Evolutionary conservation across 2,113 vertebrate species (phyloP), one percentile per base, ranked within the genome.

Genomic region (Gasterosteus nipponicus): DNA sequence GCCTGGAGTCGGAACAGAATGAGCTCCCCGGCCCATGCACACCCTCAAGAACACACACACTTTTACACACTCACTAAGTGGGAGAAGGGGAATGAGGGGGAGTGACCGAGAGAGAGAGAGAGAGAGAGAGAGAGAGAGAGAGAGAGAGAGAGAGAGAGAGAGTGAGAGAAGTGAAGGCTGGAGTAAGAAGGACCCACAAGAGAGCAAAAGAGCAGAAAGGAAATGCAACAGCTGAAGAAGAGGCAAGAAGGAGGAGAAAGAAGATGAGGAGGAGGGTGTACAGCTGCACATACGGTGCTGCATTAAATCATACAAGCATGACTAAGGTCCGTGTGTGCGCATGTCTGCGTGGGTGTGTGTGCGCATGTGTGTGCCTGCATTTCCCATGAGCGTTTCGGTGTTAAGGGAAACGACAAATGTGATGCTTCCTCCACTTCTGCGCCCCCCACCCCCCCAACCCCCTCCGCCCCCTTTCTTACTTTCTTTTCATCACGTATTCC

Each of bases 1-100:
- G 90, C 86, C 90, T 86, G 85, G 81, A 92, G 87, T 92, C 78
- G 84, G 65, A 90, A 87, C 87, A 87, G 87, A 92, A 88, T 91
- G 91, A 92, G 86, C 84, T 91, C 72, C 58, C 51, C 72, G 51
- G 75, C 89, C 89, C 90, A 87, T 84, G 77, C 88, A 85, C 88
- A 77, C 81, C 22, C 22, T 26, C 22, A 71, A 77, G 62, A 69
- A 58, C 51, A 67, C 70, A 71, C 72, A 39, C 67, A 47, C 78
- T 38, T 38, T 38, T 77, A 85, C 85, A 83, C 79, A 76, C 78
- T 78, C 71, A 11, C 80, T 86, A 84, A 86, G 77, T 77, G 85
- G 60, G 61, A 84, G 76, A 75, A 73, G 53, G 26, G 26, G 26
- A 12, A 46, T 22, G 81, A 75, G 75, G 51, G 14, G 7, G 54